A percentile compares a stretch with the other conserved stretches of the same genome.
Conservation (phyloP, 2,888 invertebrate species). For the Poecilus cupreus region DNA sequence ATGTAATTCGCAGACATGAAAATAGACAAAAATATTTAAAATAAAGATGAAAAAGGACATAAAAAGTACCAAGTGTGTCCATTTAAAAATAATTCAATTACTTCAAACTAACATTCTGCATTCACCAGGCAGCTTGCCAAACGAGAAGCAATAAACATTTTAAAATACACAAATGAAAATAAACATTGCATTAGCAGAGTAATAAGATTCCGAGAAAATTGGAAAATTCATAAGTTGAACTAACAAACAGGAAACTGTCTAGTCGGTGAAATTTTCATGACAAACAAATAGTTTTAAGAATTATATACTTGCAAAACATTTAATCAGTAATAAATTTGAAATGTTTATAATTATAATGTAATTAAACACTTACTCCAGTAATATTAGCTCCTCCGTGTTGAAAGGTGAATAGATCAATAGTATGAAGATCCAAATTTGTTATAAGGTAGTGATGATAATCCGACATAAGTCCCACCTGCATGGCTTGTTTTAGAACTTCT, state of each 20-base stretch:
- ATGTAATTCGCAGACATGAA: background rate
- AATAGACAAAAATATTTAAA: background rate
- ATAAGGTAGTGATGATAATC: slow-evolving; percentile 86
- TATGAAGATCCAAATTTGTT: slow-evolving; percentile 88
- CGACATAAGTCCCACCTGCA: slow-evolving; percentile 91
- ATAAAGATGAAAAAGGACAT: background rate
- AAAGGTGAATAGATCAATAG: slow-evolving; percentile 85
- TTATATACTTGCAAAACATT: background rate
- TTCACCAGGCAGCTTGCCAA: slow-evolving; percentile 7
- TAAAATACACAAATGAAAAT: slow-evolving; percentile 49
- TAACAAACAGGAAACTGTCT: slow-evolving; percentile 3
- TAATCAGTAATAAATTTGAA: background rate
- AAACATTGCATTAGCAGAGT: slow-evolving; percentile 11
- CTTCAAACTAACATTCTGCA: background rate
- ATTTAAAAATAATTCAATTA: slow-evolving; percentile 27
- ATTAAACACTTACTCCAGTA: slow-evolving; percentile 75
- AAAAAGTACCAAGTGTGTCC: background rate
- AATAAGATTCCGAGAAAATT: slow-evolving; percentile 25
- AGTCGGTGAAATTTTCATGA: background rate
- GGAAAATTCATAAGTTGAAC: slow-evolving; percentile 19
- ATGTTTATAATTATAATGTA: background rate
- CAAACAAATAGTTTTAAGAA: background rate
- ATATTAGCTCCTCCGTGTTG: slow-evolving; percentile 89
- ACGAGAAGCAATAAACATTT: slow-evolving; percentile 46
- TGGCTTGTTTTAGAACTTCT: slow-evolving; percentile 81